phyloP scores from a whole-genome alignment of 2,113 vertebrate species.

The Boulengeromyrus knoepffleri region DNA sequence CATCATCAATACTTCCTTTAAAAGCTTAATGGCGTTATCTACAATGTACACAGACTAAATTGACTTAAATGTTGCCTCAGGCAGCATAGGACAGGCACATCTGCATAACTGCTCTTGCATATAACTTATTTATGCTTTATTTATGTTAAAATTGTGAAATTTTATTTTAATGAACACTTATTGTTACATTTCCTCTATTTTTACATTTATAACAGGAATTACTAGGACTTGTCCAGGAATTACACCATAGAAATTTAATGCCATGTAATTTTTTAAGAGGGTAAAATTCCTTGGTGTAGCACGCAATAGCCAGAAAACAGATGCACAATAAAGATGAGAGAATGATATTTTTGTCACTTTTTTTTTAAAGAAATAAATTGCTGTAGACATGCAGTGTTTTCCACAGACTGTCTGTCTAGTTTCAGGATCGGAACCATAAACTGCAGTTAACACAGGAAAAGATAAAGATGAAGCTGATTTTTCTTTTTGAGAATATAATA shows the following conservation, averaged over 20 bases:
- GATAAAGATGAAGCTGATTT: background rate
- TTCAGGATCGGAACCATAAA: background rate
- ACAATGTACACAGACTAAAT: background rate
- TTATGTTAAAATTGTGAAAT: background rate
- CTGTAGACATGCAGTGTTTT: background rate
- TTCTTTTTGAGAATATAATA: background rate
- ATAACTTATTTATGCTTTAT: background rate
- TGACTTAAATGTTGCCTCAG: background rate
- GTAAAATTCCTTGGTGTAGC: background rate
- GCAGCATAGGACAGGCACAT: background rate
- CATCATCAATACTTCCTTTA: background rate
- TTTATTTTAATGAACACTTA: background rate
- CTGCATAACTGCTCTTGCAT: background rate
- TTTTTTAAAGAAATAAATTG: background rate
- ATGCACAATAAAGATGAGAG: background rate
- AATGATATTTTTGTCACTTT: background rate
- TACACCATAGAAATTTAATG: background rate
- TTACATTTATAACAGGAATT: background rate
- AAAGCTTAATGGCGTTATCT: background rate
- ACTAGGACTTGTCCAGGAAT: background rate
- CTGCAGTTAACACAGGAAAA: background rate
- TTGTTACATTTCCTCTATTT: background rate
- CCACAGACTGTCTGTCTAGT: background rate
- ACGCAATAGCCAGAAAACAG: background rate
- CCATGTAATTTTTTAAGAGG: background rate